Conservation (phyloP, 2,888 invertebrate genomes). For the Drosophila cyrtoloma region DNA sequence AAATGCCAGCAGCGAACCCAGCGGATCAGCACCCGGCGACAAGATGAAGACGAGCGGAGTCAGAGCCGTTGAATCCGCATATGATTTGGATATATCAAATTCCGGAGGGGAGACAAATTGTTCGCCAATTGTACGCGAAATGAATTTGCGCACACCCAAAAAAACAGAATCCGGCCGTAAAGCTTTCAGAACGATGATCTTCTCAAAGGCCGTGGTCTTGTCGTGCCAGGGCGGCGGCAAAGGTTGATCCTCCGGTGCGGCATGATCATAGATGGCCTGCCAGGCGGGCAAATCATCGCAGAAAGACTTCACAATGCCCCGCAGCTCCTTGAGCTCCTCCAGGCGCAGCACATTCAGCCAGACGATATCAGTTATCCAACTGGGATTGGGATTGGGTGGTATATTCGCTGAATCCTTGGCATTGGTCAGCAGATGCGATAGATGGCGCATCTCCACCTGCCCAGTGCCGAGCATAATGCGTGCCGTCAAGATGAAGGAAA, state of each 20-base stretch:
- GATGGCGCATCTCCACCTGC: conserved; percentile 88
- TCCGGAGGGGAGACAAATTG: conserved; percentile 95
- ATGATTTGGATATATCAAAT: conserved; percentile 92
- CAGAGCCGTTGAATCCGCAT: conserved; percentile 91
- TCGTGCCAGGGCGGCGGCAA: conserved; percentile 89
- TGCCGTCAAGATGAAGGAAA: conserved; percentile 91
- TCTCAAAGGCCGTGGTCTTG: conserved; percentile 90
- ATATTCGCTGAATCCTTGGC: conserved; percentile 81
- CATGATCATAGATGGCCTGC: conserved; percentile 88
- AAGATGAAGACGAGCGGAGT: conserved; percentile 95
- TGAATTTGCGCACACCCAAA: conserved; percentile 91
- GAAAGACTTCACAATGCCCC: conserved; percentile 88
- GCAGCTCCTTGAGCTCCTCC: conserved; percentile 88
- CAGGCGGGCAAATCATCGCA: conserved; percentile 86
- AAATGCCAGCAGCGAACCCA: conserved; percentile 86
- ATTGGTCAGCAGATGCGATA: conserved; percentile 92
- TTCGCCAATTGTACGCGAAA: conserved; percentile 89
- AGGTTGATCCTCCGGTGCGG: conserved; percentile 89
- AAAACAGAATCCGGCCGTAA: conserved; percentile 94
- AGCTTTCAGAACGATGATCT: conserved; percentile 91
- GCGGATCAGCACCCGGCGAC: conserved; percentile 95
- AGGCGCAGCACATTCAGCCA: conserved; percentile 94
- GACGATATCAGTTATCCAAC: conserved; percentile 92
- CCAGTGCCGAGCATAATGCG: conserved; percentile 89
- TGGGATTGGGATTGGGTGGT: conserved; percentile 89